These are phyloP conservation scores for Keiferia lycopersicella DNA, from an alignment of 2,888 invertebrate species.

Conservation along the genomic window DNA sequence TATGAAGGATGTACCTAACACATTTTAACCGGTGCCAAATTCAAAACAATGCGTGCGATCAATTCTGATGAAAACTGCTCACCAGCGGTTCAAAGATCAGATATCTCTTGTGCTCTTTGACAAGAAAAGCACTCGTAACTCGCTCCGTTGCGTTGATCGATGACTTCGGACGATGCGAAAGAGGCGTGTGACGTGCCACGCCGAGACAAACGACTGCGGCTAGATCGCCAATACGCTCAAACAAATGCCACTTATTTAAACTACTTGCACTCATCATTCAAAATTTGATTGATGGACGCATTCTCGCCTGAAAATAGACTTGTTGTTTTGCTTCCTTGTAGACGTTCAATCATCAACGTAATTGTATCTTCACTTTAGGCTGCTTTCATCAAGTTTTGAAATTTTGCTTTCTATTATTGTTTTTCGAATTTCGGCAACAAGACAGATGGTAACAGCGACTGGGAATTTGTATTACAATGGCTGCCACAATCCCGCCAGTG, in stretches of 20 bases:
- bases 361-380: not conserved
- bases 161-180: conserved; percentile 28
- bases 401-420: conserved; percentile 51
- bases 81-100: conserved; percentile 27
- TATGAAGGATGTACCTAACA: conserved; percentile 13
- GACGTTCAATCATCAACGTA: not conserved
- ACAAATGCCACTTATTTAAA: conserved; percentile 20
- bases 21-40: conserved; percentile 1
- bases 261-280: conserved; percentile 22
- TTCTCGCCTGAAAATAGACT: conserved; percentile 14
- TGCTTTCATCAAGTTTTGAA: conserved; percentile 42
- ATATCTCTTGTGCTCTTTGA: conserved; percentile 25
- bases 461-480: conserved; percentile 71
- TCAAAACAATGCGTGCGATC: conserved; percentile 8
- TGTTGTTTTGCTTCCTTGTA: conserved; percentile 15
- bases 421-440: conserved; percentile 60
- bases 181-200: conserved; percentile 29
- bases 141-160: conserved; percentile 29
- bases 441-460: conserved; percentile 69
- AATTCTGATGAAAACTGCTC: conserved; percentile 16
- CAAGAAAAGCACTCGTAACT: conserved; percentile 26
- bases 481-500: conserved; percentile 55
- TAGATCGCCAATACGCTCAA: conserved; percentile 24
- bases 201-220: conserved; percentile 25
- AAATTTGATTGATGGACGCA: conserved; percentile 18